These are phyloP conservation scores for Agapostemon virescens DNA, from an alignment of 2,888 invertebrate species.

Conservation along the genomic window DNA sequence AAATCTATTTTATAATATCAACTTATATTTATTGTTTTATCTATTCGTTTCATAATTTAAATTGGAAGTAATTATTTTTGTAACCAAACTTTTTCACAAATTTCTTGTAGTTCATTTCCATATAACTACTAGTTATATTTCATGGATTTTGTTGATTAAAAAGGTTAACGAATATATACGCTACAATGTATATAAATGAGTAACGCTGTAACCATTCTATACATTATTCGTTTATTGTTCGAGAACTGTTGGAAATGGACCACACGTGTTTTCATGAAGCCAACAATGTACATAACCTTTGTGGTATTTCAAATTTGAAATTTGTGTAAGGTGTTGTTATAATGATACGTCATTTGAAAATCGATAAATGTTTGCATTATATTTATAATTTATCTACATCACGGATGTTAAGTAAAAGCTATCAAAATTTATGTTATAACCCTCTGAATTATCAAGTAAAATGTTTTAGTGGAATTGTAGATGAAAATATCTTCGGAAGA, in stretches of 20 bases:
- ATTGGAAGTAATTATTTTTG: not conserved
- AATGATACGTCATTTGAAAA: not conserved
- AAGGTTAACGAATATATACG: not conserved
- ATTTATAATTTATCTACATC: not conserved
- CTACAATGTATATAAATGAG: not conserved
- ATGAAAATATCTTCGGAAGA: fast-evolving
- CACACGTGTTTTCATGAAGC: not conserved
- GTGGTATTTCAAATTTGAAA: not conserved
- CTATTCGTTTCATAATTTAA: too few relatives aligned
- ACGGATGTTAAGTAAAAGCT: not conserved
- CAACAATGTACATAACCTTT: not conserved
- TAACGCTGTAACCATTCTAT: not conserved
- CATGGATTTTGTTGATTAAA: not conserved
- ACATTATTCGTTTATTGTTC: not conserved
- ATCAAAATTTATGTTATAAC: not conserved
- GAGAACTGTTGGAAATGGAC: not conserved
- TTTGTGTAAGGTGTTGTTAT: not conserved
- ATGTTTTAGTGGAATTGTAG: not conserved
- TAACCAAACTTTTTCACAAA: not conserved
- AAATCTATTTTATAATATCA: not conserved
- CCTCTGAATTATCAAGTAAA: not conserved
- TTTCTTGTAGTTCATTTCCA: not conserved
- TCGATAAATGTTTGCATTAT: not conserved
- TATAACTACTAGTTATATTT: not conserved
- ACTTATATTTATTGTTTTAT: not conserved